These are phyloP conservation scores for Cremastinae sp. DNA, from an alignment of 2,888 invertebrate genomes.

Conservation along the genomic window DNA sequence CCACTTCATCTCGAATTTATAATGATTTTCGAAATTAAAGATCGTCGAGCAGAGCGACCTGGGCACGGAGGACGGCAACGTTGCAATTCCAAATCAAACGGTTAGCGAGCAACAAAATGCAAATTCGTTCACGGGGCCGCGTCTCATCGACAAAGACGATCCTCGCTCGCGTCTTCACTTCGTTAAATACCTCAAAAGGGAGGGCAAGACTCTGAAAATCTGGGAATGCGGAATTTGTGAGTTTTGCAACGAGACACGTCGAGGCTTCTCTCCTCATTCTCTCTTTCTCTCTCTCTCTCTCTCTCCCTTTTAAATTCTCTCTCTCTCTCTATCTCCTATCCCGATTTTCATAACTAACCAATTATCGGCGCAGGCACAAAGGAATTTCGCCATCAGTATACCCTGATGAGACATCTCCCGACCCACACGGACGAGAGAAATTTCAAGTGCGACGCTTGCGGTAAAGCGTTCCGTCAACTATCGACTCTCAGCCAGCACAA, in stretches of 20 bases:
- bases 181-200: constrained; percentile 85
- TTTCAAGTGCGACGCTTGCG: constrained; percentile 87
- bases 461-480: constrained; percentile 88
- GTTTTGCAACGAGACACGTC: constrained; percentile 70
- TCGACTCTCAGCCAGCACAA: constrained; percentile 89
- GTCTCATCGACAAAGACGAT: constrained; percentile 82
- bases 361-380: constrained; percentile 82
- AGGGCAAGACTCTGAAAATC: constrained; percentile 86
- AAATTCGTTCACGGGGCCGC: constrained; percentile 60
- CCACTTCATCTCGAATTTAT: not conserved
- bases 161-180: constrained; percentile 84
- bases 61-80: constrained; percentile 65
- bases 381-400: constrained; percentile 89
- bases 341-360: not conserved
- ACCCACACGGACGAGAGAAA: constrained; percentile 90
- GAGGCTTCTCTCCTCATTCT: not conserved
- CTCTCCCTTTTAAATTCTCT: not conserved
- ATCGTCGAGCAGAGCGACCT: constrained; percentile 66
- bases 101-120: constrained; percentile 53
- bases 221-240: constrained; percentile 90
- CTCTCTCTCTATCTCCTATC: not conserved
- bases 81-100: constrained; percentile 62
- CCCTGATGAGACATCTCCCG: constrained; percentile 88
- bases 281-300: not conserved
- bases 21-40: constrained; percentile 59